Conservation (phyloP, 2,888 invertebrate species). For the Timema cristinae region DNA sequence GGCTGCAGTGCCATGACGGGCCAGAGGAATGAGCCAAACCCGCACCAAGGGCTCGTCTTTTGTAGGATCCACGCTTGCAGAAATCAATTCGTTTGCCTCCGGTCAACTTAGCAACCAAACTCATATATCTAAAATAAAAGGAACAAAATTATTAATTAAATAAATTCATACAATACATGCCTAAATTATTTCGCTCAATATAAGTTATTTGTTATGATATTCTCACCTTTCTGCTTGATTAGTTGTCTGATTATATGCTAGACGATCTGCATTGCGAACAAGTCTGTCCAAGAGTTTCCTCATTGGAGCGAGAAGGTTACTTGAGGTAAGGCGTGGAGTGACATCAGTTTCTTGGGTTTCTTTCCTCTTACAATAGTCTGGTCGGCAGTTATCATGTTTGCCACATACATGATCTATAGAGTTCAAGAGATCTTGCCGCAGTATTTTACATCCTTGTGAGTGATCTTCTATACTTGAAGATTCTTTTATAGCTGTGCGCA, state of each 20-base stretch:
- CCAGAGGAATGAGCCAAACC: too few species aligned
- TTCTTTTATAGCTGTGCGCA: not conserved
- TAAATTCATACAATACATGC: not conserved
- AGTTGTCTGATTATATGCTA: not conserved
- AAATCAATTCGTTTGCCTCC: not conserved
- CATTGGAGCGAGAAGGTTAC: not conserved
- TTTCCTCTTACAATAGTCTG: not conserved
- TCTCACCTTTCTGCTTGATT: slow-evolving; percentile 4
- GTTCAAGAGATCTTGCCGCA: not conserved
- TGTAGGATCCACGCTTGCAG: not conserved
- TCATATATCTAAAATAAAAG: not conserved
- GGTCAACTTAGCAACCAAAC: not conserved
- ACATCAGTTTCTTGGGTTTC: not conserved
- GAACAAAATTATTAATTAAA: not conserved
- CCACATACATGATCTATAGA: not conserved
- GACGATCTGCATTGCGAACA: slow-evolving; percentile 5
- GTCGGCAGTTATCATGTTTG: not conserved
- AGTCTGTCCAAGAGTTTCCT: slow-evolving; percentile 1
- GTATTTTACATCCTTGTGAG: not conserved
- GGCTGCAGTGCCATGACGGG: not conserved
- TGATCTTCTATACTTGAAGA: not conserved
- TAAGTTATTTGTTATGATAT: not conserved
- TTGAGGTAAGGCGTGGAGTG: not conserved
- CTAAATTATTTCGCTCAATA: too few species aligned
- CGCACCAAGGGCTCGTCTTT: not conserved